Evolutionary conservation across 2,113 vertebrate species (phyloP), one percentile per base, ranked within the genome.

Genomic region (Mola mola): DNA sequence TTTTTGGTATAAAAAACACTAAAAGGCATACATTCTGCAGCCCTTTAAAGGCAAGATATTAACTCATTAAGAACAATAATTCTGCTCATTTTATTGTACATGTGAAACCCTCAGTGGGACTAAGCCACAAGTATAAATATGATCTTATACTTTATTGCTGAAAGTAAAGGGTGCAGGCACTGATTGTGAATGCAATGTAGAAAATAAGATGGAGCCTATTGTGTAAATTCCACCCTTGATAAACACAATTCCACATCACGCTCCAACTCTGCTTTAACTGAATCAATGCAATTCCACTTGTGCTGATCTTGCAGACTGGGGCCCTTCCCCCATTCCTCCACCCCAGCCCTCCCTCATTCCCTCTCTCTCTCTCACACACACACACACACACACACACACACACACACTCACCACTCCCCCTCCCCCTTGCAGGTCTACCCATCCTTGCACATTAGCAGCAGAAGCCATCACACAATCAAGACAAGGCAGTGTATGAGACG

Each of bases 241-340:
- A 85, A 89, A 87, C 84, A 87, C 83, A 87, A 85, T 89, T 88
- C 87, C 85, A 86, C 87, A 87, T 89, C 85, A 88, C 67, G 82
- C 86, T 88, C 86, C 88, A 85, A 86, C 87, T 91, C 89, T 92
- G 89, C 90, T 89, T 89, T 87, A 87, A 87, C 89, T 87, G 89
- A 91, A 91, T 91, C 90, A 91, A 91, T 91, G 89, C 85, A 88
- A 91, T 90, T 87, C 86, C 88, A 91, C 87, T 90, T 91, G 87
- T 91, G 89, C 90, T 91, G 90, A 91, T 91, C 79, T 88, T 86
- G 89, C 90, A 91, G 86, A 86, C 83, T 79, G 73, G 70, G 78
- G 73, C 89, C 86, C 90, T 77, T 89, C 88, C 88, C 88, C 89
- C 86, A 78, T 37, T 71, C 51, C 52, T 57, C 33, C 57, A 5